Base-by-base conservation (phyloP, 1,140 invertebrate genomes). In the Scylla paramamosain region DNA sequence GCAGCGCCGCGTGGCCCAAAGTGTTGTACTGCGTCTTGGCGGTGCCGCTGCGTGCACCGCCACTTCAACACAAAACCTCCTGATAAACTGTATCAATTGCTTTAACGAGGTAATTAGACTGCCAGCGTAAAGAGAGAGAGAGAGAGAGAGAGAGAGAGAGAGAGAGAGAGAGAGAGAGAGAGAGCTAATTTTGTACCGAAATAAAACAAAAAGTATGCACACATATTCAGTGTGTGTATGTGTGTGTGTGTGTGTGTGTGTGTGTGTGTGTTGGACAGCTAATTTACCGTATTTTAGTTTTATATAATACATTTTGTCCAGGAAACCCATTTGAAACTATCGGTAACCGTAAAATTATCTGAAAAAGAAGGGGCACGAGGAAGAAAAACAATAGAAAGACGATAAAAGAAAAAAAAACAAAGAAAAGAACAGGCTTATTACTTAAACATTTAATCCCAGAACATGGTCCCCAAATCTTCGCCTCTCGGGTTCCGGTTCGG, bases 141-240 rank as follows among this genome's bases (percentile, higher is more conserved):
- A n/a, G 67, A 77, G 67, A 77, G 67, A 77, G 67, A 77, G 67
- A 77, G 67, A 77, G 25, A n/a, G 25, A n/a, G 67, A 77, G 67
- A 77, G 67, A 77, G 67, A 77, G 67, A 77, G 67, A 77, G 67
- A 77, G 67, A 77, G 67, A 77, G 67, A 77, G 67, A 77, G 67
- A 77, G 67, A 77, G 67, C 0, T 25, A 77, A 77, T 77, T n/a
- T 77, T 12, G n/a, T 77, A 25, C 20, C 6, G 67, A n/a, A 25
- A n/a, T n/a, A n/a, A 7, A n/a, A 77, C 4, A n/a, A 77, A 77
- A 77, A n/a, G 20, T 3, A 77, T 77, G 8, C 25, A 20, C 20
- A 77, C 10, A 59, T 4, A 0, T 59, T 59, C 52, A 59, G 16
- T 77, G 12, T 77, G 67, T n/a, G 67, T 77, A 20, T 77, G 67